Evolutionary conservation across 2,797 vertebrate genomes (phyloP).

Genomic region (Catostomus latipinnis): DNA sequence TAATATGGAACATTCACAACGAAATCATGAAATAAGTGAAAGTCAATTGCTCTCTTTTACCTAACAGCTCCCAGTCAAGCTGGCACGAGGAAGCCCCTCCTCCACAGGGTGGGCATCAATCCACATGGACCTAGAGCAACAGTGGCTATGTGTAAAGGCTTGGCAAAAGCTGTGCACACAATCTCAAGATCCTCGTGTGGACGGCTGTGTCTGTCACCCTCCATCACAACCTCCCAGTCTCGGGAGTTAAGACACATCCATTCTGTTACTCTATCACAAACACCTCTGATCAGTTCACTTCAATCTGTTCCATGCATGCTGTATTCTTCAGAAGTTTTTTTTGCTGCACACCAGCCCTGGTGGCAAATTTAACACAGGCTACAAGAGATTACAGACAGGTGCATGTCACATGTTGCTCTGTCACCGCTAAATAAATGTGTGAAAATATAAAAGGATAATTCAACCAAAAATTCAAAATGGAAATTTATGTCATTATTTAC

Average conservation of each 20-base stretch:
- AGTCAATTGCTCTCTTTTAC: conserved; percentile 49
- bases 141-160: conserved; percentile 76
- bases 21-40: conserved; percentile 19
- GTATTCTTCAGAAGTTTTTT: conserved; percentile 10
- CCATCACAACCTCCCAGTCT: conserved; percentile 62
- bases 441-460: not conserved
- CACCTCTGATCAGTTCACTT: conserved; percentile 58
- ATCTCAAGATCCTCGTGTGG: conserved; percentile 70
- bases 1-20: not conserved
- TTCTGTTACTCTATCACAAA: conserved; percentile 58
- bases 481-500: too few species aligned
- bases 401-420: not conserved
- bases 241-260: conserved; percentile 59
- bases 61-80: conserved; percentile 67
- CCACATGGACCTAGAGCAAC: conserved; percentile 74
- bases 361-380: not conserved
- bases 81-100: conserved; percentile 70
- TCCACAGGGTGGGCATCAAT: conserved; percentile 73
- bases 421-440: not conserved
- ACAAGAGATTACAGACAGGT: not conserved
- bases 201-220: conserved; percentile 70
- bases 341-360: not conserved
- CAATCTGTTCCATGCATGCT: conserved; percentile 54
- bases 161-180: conserved; percentile 67
- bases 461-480: too few species aligned